These are phyloP conservation scores for Epirrhoe tristata DNA, from an alignment of 2,888 invertebrate genomes.

Conservation along the genomic window DNA sequence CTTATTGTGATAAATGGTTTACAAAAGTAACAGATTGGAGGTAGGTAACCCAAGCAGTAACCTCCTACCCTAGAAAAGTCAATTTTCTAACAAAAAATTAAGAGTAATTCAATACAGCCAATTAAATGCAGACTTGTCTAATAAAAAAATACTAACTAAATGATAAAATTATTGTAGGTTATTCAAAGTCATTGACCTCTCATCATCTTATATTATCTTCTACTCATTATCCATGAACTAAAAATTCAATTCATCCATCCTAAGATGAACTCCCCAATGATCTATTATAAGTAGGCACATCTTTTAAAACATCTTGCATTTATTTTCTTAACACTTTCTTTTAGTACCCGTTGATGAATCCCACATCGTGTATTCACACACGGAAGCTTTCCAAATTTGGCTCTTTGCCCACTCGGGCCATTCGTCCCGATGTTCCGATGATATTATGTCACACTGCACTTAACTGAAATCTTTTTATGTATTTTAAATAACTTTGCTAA, in stretches of 20 bases:
- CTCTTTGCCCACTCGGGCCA: constrained; percentile 34
- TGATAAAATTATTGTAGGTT: not conserved
- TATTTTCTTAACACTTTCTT: constrained; percentile 18
- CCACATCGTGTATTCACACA: constrained; percentile 2
- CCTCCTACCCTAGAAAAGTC: no score
- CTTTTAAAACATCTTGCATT: not conserved
- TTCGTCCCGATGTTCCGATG: constrained; percentile 29
- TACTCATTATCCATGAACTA: not conserved
- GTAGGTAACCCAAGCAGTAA: no score
- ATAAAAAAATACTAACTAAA: not conserved
- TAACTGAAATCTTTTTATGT: constrained; percentile 7
- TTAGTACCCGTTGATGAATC: constrained; percentile 19
- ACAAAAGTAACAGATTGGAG: no score
- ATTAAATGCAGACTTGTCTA: not conserved
- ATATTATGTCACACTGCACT: constrained; percentile 38
- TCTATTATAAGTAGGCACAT: not conserved
- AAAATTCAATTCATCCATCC: not conserved
- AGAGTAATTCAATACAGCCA: not conserved
- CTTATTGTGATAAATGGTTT: no score
- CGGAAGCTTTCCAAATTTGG: constrained; percentile 36
- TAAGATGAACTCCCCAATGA: not conserved
- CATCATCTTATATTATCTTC: not conserved
- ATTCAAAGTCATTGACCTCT: not conserved
- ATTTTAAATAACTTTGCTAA: not conserved
- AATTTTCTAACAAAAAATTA: not conserved